Percentiles rank a stretch among this genome's conserved stretches.
phyloP scores from a whole-genome alignment of 2,888 invertebrate species.

The Lithosia quadra region DNA sequence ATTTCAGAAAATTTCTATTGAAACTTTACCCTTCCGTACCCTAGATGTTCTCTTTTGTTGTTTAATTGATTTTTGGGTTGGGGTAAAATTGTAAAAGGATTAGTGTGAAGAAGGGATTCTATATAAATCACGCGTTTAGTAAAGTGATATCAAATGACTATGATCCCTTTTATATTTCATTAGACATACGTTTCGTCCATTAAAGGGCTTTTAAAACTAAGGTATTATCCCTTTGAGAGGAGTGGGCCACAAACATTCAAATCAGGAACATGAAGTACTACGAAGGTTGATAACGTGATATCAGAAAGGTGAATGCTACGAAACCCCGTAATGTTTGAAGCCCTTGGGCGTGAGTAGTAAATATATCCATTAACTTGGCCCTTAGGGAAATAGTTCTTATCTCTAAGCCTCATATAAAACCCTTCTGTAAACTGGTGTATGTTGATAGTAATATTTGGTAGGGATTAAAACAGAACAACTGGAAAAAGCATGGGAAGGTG shows the following conservation, averaged over 20 bases:
- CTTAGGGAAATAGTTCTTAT: background rate
- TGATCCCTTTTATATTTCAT: slow-evolving; percentile 10
- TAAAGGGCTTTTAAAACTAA: slow-evolving; percentile 7
- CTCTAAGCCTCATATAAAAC: background rate
- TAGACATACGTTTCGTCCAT: background rate
- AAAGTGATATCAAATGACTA: slow-evolving; percentile 9
- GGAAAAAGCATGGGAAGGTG: background rate
- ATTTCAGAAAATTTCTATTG: slow-evolving; percentile 49
- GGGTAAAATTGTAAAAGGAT: slow-evolving; percentile 38
- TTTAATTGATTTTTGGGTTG: slow-evolving; percentile 51
- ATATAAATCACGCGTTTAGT: slow-evolving; percentile 25
- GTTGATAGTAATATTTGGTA: background rate
- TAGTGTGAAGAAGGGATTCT: slow-evolving; percentile 30
- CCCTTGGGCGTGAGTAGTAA: background rate
- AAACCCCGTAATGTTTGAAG: background rate
- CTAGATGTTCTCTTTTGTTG: slow-evolving; percentile 46
- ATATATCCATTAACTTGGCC: background rate
- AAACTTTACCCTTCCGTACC: slow-evolving; percentile 48
- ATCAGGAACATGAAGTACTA: background rate
- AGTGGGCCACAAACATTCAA: background rate
- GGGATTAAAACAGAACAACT: background rate
- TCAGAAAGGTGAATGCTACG: background rate
- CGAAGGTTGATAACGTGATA: background rate
- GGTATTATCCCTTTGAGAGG: slow-evolving; percentile 6
- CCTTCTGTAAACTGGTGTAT: background rate